phyloP scores from a whole-genome alignment of 2,797 vertebrate genomes.

The Numenius phaeopus region DNA sequence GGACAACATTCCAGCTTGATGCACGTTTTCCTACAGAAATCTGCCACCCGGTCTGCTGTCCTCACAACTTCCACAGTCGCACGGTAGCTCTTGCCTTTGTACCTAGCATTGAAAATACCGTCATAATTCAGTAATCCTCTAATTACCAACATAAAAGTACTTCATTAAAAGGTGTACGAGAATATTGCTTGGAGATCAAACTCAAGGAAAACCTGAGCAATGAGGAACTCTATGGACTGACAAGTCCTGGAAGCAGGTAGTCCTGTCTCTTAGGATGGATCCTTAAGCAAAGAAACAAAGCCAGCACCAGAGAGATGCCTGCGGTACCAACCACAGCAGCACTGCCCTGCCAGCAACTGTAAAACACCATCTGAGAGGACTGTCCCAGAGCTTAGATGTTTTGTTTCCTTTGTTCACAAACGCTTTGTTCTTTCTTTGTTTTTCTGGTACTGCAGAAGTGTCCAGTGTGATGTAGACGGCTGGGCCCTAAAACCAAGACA shows the following conservation, averaged over 20 bases:
- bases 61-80: constrained; percentile 97
- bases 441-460: not conserved
- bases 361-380: not conserved
- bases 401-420: not conserved
- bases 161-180: not conserved
- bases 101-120: constrained; percentile 79
- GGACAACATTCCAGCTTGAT: constrained; percentile 98
- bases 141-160: not conserved
- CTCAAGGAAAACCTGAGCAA: not conserved
- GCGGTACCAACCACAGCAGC: not conserved
- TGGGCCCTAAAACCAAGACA: not conserved
- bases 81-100: constrained; percentile 98
- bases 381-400: not conserved
- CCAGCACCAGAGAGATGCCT: not conserved
- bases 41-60: constrained; percentile 93
- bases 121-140: not conserved
- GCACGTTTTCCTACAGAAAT: constrained; percentile 97
- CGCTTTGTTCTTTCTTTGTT: not conserved
- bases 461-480: not conserved
- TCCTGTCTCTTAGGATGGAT: not conserved
- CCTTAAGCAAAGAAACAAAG: not conserved
- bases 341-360: not conserved
- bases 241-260: not conserved
- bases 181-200: not conserved
- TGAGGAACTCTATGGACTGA: not conserved